These are phyloP conservation scores for Nibea coibor DNA, from an alignment of 2,113 vertebrate genomes.

Conservation along the genomic window DNA sequence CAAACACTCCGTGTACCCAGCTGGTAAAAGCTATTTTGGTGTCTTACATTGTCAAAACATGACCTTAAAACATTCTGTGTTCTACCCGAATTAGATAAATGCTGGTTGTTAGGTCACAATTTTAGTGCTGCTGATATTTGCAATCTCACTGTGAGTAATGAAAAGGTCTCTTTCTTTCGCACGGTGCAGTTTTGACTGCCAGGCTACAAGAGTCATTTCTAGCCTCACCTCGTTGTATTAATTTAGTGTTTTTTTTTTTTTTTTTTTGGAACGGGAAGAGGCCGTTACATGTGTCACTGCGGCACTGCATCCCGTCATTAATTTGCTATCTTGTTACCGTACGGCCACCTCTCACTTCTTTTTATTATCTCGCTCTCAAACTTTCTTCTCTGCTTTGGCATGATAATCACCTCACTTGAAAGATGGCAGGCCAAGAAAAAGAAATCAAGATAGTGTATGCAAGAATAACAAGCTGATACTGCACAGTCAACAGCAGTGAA, in stretches of 20 bases:
- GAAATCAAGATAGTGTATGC: conserved; percentile 59
- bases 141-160: neutral
- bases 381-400: conserved; percentile 54
- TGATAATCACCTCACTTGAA: conserved; percentile 68
- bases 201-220: neutral
- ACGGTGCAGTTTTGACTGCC: neutral
- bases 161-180: neutral
- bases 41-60: neutral
- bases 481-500: conserved; percentile 49
- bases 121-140: neutral
- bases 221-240: neutral
- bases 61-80: neutral
- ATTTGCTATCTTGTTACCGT: conserved; percentile 43
- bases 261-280: neutral
- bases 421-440: conserved; percentile 49
- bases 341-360: conserved; percentile 36
- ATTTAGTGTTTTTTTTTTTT: conserved; percentile 27
- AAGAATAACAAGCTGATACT: conserved; percentile 73
- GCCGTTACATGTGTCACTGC: conserved; percentile 29
- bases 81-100: neutral
- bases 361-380: conserved; percentile 41
- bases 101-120: neutral
- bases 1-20: neutral
- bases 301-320: conserved; percentile 49
- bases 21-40: neutral